These are phyloP conservation scores for Sebastes ruberrimus DNA, from an alignment of 2,797 vertebrate genomes.

Conservation along the genomic window DNA sequence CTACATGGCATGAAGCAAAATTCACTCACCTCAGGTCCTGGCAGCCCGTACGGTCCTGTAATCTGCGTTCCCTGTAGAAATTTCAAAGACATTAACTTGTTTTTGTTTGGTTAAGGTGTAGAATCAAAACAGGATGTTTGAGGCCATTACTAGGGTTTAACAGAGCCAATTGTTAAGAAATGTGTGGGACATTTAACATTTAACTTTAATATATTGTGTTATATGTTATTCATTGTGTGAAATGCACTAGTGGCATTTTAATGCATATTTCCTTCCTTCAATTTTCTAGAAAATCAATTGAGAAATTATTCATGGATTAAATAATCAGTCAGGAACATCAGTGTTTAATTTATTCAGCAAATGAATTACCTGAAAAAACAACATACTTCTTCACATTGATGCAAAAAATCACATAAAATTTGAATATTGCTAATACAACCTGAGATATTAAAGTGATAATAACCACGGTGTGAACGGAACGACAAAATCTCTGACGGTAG, in stretches of 20 bases:
- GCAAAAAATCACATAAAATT: not conserved
- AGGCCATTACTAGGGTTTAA: not conserved
- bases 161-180: not conserved
- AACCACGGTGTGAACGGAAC: not conserved
- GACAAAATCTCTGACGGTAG: not conserved
- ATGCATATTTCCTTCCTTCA: not conserved
- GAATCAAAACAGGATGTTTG: not conserved
- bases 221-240: not conserved
- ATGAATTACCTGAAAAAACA: not conserved
- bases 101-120: not conserved
- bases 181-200: not conserved
- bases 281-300: not conserved
- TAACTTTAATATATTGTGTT: not conserved
- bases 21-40: constrained; percentile 76
- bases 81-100: not conserved
- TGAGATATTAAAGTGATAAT: not conserved
- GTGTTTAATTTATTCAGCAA: not conserved
- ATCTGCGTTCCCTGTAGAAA: constrained; percentile 76
- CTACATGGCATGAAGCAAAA: not conserved
- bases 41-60: constrained; percentile 75
- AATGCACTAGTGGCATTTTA: not conserved
- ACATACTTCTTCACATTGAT: not conserved
- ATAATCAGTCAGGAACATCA: not conserved
- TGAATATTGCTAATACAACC: not conserved
- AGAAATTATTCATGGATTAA: not conserved